A percentile compares a stretch with the other conserved stretches of the same genome.
These are phyloP conservation scores for Elaphurus davidianus DNA, from an alignment of 2,113 vertebrate species.

Conservation along the genomic window DNA sequence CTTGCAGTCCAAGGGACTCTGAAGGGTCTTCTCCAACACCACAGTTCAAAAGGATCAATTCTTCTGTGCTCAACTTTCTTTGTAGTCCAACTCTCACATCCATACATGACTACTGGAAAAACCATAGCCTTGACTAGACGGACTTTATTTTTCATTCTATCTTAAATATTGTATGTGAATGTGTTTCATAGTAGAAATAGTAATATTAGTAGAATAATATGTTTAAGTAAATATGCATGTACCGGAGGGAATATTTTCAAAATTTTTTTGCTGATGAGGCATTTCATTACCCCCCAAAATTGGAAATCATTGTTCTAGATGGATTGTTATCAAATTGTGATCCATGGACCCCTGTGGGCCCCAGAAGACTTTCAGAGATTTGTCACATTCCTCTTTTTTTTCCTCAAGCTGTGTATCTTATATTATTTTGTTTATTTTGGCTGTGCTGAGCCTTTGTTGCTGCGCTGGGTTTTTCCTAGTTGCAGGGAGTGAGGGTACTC, in stretches of 20 bases:
- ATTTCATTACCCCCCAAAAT: neutral
- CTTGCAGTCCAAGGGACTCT: neutral
- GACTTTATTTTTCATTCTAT: neutral
- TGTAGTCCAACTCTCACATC: neutral
- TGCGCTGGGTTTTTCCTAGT: neutral
- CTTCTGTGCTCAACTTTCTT: neutral
- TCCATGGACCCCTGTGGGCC: neutral
- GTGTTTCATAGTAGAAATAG: conserved; percentile 7
- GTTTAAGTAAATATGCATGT: neutral
- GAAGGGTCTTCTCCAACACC: neutral
- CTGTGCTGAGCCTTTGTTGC: neutral
- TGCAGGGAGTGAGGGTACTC: neutral
- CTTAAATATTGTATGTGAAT: neutral
- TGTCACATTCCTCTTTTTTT: neutral
- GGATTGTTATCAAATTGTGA: neutral
- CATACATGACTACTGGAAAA: neutral
- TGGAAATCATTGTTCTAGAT: neutral
- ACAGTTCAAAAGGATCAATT: neutral
- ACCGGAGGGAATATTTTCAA: neutral
- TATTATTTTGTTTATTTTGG: neutral
- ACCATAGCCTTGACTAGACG: neutral
- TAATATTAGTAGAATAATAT: neutral
- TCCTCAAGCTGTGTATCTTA: neutral
- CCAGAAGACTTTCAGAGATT: neutral
- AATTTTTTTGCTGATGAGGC: neutral